Evolutionary conservation across 2,113 vertebrate genomes (phyloP).

Genomic region (Eira barbara): DNA sequence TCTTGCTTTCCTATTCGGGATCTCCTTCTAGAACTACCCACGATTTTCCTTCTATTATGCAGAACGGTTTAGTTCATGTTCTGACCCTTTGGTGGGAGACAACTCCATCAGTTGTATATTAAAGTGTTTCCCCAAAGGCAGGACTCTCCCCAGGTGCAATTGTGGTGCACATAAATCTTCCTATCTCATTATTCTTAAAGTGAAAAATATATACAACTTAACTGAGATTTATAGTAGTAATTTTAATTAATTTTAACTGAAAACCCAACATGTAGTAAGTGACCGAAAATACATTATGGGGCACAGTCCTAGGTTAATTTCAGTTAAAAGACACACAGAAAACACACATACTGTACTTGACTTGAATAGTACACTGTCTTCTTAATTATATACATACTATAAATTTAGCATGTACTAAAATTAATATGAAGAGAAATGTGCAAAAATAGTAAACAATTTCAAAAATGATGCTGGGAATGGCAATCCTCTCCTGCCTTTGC

Average conservation of each 20-base stretch:
- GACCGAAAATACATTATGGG: not conserved
- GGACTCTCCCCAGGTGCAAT: not conserved
- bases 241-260: not conserved
- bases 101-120: not conserved
- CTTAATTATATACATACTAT: not conserved
- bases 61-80: not conserved
- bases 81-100: not conserved
- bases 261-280: not conserved
- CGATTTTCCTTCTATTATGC: not conserved
- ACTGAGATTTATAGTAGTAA: not conserved
- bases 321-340: not conserved
- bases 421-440: not conserved
- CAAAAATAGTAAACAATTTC: not conserved
- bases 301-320: not conserved
- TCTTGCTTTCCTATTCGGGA: not conserved
- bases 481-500: not conserved
- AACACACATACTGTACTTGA: not conserved
- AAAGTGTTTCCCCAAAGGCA: not conserved
- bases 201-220: not conserved
- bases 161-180: not conserved
- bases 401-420: not conserved
- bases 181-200: slow-evolving; percentile 1
- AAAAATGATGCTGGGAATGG: not conserved
- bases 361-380: not conserved
- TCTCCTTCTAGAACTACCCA: not conserved